phyloP scores from a whole-genome alignment of 1,140 invertebrate species.

The Tetraneura akinire region DNA sequence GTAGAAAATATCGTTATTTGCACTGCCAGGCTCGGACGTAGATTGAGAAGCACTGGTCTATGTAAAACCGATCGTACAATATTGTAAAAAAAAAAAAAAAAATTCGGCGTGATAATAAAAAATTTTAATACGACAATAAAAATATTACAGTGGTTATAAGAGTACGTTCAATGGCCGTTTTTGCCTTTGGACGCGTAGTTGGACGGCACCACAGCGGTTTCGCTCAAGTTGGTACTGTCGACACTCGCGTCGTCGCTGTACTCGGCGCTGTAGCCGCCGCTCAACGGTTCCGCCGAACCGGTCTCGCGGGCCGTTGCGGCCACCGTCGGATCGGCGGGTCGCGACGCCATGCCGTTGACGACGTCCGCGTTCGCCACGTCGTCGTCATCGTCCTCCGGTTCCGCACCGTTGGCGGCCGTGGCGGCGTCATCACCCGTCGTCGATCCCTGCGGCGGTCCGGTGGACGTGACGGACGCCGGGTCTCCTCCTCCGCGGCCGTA shows the following conservation, averaged over 20 bases:
- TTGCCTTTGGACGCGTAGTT: constrained; percentile 23
- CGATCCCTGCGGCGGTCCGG: not conserved
- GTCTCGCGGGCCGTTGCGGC: not conserved
- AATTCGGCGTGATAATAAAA: no score
- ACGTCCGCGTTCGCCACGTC: no score
- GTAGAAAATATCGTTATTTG: no score
- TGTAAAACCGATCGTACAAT: no score
- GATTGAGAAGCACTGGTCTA: no score
- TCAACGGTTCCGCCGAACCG: not conserved
- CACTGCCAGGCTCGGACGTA: no score
- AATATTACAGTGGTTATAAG: no score
- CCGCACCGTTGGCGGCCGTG: no score
- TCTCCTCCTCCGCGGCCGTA: constrained; percentile 3
- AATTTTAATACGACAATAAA: no score
- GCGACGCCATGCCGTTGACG: not conserved
- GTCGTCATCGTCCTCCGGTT: not conserved
- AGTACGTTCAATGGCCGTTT: constrained; percentile 37
- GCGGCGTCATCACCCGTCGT: no score
- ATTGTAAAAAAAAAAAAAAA: no score
- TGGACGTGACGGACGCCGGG: not conserved
- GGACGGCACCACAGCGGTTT: constrained; percentile 3
- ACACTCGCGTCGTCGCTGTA: constrained; percentile 32
- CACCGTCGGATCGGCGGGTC: not conserved
- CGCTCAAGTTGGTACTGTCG: constrained; percentile 4
- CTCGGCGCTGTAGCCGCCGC: not conserved